Base-by-base conservation (phyloP, 2,888 invertebrate species). In the Ctena decussata region DNA sequence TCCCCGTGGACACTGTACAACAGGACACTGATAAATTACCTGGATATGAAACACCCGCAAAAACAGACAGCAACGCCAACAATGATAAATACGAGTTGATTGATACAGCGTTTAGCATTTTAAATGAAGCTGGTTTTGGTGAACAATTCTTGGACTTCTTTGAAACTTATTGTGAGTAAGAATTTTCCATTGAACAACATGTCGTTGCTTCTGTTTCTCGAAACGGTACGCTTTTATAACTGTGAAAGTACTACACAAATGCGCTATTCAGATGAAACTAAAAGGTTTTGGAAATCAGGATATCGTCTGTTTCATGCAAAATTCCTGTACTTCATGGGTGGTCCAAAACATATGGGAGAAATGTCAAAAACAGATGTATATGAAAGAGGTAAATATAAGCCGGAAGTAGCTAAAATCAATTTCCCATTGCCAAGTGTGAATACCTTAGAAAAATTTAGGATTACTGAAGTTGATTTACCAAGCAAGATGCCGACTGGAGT, bases 271-370 rank as follows among this genome's bases (percentile, higher is more conserved):
- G n/a, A n/a, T n/a, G n/a, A n/a, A n/a, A n/a, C n/a, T n/a, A n/a
- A 74, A 35, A 30, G 74, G 6, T 74, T 74, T 32, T 74, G 74
- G 49, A 74, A 74, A 49, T 24, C 74, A 27, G 74, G 74, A 41
- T 74, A 53, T 30, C 5, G 35, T 30, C 53, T 49, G 0, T 74
- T 74, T 35, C n/a, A n/a, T n/a, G n/a, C n/a, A n/a, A n/a, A n/a
- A n/a, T n/a, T n/a, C n/a, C n/a, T n/a, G n/a, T n/a, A 74, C 32
- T 74, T 41, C n/a, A 74, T 74, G 74, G 72, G 72, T 12, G 72
- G 44, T 2, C 72, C 44, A n/a, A 35, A 30, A 5, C n/a, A 72
- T 3, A 27, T 72, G 12, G 72, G 27, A 35, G 18, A 49, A 24
- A 41, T 6, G 15, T 35, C 18, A 21, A 27, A n/a, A 71, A 69